Base-by-base conservation (phyloP, 2,113 vertebrate genomes). In the Oophaga pumilio region DNA sequence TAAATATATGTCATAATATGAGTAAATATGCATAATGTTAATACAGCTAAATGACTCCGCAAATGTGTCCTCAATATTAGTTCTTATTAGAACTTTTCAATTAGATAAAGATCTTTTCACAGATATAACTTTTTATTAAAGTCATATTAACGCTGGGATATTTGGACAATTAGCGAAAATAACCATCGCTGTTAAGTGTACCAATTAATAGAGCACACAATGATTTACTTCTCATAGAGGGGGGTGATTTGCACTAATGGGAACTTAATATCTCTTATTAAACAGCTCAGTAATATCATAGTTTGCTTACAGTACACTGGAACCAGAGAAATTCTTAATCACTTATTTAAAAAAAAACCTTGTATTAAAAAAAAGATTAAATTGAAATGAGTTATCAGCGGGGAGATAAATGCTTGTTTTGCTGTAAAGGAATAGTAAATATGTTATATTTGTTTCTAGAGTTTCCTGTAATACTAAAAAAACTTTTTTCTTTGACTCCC, bases 221-320 rank as follows among this genome's bases (percentile, higher is more conserved):
- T 66, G 90, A 86, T 74, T 93, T 92, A 33, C 88, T 12, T 89
- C 88, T 93, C 90, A 95, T 91, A 90, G 74, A 92, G 90, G 90
- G 91, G 92, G 90, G 89, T 91, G 95, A 95, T 94, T 95, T 93
- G 94, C 88, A 88, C 89, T 95, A 95, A 95, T 95, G 92, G 90
- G 91, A 94, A 93, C 92, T 94, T 95, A 95, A 95, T 95, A 95
- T 94, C 91, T 94, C 91, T 91, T 93, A 94, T 94, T 95, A 94
- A 95, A 90, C 89, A 94, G 90, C 92, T 93, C 95, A 92, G 87
- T 93, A 94, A 93, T 94, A 90, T 93, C 78, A 91, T 93, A 89
- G 87, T 93, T 94, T 94, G 90, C 91, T 94, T 94, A 94, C 89
- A 93, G 91, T 94, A 94, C 95, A 93, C 93, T 93, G 91, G 87